Conservation (phyloP, 2,888 invertebrate genomes). For the Odontocolon sp. region DNA sequence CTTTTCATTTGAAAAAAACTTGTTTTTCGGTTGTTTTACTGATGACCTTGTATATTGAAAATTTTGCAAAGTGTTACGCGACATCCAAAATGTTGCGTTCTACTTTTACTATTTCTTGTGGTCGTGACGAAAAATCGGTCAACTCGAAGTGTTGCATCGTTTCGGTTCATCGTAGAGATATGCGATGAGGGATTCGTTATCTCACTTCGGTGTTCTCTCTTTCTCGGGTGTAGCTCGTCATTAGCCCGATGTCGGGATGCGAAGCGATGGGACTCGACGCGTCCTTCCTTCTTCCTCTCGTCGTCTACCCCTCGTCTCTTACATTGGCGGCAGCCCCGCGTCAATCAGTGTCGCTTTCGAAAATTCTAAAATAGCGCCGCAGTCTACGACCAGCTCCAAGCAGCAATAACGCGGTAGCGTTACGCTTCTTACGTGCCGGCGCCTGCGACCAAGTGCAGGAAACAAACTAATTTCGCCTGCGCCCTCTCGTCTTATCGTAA, state of each 20-base stretch:
- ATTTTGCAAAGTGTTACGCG: neutral
- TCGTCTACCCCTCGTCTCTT: conserved; percentile 25
- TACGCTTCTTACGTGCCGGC: conserved; percentile 8
- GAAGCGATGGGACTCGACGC: conserved; percentile 38
- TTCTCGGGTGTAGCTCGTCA: conserved; percentile 16
- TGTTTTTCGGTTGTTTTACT: too few relatives aligned
- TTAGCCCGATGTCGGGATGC: conserved; percentile 44
- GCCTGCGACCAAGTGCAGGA: conserved; percentile 10
- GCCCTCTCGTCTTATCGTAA: conserved; percentile 41
- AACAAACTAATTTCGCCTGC: conserved; percentile 41
- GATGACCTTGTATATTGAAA: neutral
- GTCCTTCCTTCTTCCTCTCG: conserved; percentile 41
- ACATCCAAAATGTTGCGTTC: neutral
- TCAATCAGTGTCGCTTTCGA: conserved; percentile 61
- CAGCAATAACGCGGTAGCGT: neutral
- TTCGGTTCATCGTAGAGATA: neutral
- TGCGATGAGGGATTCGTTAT: neutral
- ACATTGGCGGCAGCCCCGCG: conserved; percentile 42
- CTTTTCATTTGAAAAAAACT: too few relatives aligned
- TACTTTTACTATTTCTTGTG: too few relatives aligned
- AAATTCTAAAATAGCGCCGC: conserved; percentile 54
- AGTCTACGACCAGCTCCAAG: conserved; percentile 20
- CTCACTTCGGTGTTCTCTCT: neutral
- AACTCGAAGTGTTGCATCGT: neutral
- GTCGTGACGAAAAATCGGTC: neutral